Percentiles rank a stretch among this genome's conserved stretches.
These are phyloP conservation scores for Folsomia manolachei DNA, from an alignment of 2,888 invertebrate species.

Conservation along the genomic window DNA sequence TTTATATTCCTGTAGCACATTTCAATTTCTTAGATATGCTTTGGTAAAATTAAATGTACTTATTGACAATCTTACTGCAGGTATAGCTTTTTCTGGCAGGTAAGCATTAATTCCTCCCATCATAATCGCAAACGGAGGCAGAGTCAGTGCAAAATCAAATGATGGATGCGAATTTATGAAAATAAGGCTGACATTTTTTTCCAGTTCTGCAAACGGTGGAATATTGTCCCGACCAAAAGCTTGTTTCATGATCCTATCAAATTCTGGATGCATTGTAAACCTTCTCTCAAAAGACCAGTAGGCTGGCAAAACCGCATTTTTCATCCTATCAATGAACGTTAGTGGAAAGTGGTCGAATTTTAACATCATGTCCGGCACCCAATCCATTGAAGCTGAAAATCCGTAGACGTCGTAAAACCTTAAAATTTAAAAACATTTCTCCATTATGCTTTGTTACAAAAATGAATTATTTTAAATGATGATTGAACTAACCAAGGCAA, in stretches of 20 bases:
- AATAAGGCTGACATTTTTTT: slow-evolving; percentile 40
- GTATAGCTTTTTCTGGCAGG: slow-evolving; percentile 33
- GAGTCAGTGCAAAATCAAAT: slow-evolving; percentile 41
- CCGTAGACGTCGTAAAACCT: slow-evolving; percentile 23
- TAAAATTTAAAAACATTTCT: no score
- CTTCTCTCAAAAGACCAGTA: slow-evolving; percentile 21
- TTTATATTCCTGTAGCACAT: slow-evolving; percentile 27
- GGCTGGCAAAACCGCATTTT: slow-evolving; percentile 24
- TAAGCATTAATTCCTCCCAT: slow-evolving; percentile 47
- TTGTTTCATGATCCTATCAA: slow-evolving; percentile 14
- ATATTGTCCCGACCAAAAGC: neutral
- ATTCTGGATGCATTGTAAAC: slow-evolving; percentile 19
- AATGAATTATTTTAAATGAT: no score
- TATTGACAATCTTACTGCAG: slow-evolving; percentile 21
- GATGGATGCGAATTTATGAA: slow-evolving; percentile 45
- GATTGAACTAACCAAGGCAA: neutral
- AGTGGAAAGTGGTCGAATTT: slow-evolving; percentile 19
- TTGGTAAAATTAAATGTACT: neutral
- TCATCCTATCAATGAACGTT: slow-evolving; percentile 33
- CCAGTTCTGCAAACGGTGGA: slow-evolving; percentile 30
- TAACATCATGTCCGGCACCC: slow-evolving; percentile 17
- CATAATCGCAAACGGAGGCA: slow-evolving; percentile 40
- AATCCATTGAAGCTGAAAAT: neutral
- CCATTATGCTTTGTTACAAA: no score
- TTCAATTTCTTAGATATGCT: neutral